These are phyloP conservation scores for Muscina levida DNA, from an alignment of 2,888 invertebrate genomes.

Conservation along the genomic window DNA sequence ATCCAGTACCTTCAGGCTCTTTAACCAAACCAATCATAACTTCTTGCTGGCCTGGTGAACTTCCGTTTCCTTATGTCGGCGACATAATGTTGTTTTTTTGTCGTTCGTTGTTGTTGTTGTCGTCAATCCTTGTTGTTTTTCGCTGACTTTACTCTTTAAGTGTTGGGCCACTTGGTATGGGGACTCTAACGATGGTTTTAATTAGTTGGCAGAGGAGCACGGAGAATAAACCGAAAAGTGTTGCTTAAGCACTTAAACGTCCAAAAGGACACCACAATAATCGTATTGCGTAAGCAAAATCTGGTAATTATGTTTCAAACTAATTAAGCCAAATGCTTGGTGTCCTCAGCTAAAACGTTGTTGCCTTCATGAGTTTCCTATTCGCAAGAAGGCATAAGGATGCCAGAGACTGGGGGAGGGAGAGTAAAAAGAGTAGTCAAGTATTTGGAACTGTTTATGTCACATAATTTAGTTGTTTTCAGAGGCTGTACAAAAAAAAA, in stretches of 20 bases:
- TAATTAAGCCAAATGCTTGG: constrained; percentile 22
- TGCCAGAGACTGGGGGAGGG: too few species aligned
- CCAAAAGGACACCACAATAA: constrained; percentile 55
- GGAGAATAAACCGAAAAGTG: constrained; percentile 52
- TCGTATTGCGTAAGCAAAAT: constrained; percentile 65
- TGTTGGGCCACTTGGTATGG: background rate
- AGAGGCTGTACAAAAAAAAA: background rate
- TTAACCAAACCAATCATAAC: background rate
- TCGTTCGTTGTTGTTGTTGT: background rate
- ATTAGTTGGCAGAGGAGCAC: constrained; percentile 43
- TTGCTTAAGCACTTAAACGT: constrained; percentile 30
- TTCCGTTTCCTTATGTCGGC: constrained; percentile 10
- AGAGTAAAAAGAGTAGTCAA: too few species aligned
- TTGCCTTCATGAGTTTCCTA: background rate
- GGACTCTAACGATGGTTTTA: constrained; percentile 38
- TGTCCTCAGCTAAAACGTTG: background rate
- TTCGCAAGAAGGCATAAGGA: background rate
- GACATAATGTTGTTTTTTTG: too few species aligned
- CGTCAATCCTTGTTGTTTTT: background rate
- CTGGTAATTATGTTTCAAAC: constrained; percentile 42
- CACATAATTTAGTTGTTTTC: background rate
- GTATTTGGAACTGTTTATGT: background rate
- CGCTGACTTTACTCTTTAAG: constrained; percentile 19
- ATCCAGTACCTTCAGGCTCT: background rate
- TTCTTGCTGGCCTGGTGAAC: background rate